These are phyloP conservation scores for Tetramorium simillimum DNA, from an alignment of 1,140 invertebrate genomes.

Conservation along the genomic window DNA sequence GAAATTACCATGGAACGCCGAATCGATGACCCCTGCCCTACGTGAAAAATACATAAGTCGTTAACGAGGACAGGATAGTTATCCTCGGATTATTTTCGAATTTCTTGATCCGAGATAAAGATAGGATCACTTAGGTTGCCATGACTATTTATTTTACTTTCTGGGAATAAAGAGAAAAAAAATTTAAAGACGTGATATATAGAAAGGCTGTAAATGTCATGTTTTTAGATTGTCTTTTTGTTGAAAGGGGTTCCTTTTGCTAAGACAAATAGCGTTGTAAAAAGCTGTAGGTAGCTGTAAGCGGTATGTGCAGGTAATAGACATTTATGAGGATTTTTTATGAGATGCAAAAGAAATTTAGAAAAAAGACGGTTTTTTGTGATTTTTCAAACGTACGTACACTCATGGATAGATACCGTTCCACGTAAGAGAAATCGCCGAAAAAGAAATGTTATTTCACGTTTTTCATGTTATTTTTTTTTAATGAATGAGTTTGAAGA, in stretches of 20 bases:
- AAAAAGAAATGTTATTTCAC: too few relatives aligned
- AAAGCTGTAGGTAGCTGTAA: slow-evolving; percentile 11
- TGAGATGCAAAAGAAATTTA: slow-evolving; percentile 1
- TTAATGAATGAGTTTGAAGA: too few relatives aligned
- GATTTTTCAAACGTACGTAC: not conserved
- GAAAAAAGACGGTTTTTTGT: slow-evolving; percentile 7
- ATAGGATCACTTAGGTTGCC: slow-evolving; percentile 4
- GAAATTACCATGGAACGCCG: slow-evolving; percentile 68
- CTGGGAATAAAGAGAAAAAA: slow-evolving; percentile 11
- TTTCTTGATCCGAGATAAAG: slow-evolving; percentile 36
- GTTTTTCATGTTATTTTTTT: too few relatives aligned
- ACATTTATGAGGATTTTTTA: slow-evolving; percentile 36
- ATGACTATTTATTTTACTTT: slow-evolving; percentile 26
- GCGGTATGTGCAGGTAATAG: slow-evolving; percentile 32
- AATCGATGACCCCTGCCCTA: not conserved
- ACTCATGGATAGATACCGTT: too few relatives aligned
- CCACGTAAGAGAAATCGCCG: too few relatives aligned
- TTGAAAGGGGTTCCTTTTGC: slow-evolving; percentile 16
- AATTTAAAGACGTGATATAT: slow-evolving; percentile 24
- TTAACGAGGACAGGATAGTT: slow-evolving; percentile 24
- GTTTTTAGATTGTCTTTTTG: slow-evolving; percentile 20
- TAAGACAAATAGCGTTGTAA: slow-evolving; percentile 9
- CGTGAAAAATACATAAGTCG: slow-evolving; percentile 49
- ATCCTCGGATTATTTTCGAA: slow-evolving; percentile 22
- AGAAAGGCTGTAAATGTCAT: slow-evolving; percentile 26